Evolutionary conservation across 1,140 invertebrate genomes (phyloP), one percentile per base, ranked within the genome.

Genomic region (Achroia grisella): DNA sequence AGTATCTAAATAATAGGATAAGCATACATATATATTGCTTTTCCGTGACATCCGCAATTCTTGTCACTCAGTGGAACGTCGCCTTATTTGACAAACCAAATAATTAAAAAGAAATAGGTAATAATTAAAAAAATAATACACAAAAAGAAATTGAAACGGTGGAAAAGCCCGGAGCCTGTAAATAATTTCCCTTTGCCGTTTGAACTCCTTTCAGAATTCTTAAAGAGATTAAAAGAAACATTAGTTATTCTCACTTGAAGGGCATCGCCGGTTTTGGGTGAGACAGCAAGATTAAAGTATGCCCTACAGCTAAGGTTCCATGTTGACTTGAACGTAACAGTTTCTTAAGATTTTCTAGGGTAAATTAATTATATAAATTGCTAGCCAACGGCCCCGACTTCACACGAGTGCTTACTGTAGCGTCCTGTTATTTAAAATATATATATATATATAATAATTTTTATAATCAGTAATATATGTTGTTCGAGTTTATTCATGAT

Each of bases 221-320:
- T 68, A 69, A 71, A 41, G 52, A 77, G 76, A 80, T 80, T 78
- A 80, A 66, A 70, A 69, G 60, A 74, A 67, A 71, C 68, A 81
- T 81, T 78, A 78, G 52, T 45, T 56, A 81, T 81, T 81, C 77
- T 60, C 56, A 74, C 66, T 78, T 46, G 44, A 42, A 34, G 43
- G 31, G 17, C 17, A 35, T 47, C 36, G 35, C 35, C 17, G 10
- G 41, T 48, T 61, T 69, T 65, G 60, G 37, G 56, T 54, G 69
- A 66, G 73, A 77, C 73, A 71, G 54, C 58, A 39, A 65, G 73
- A 81, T 81, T 78, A 81, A 81, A 78, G 74, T 43, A 23, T 42
- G 52, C 47, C 77, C 65, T 15, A 34, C 17, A 68, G 76, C 68
- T 27, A 23, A 8, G 11, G 37, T 34, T 42, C 31, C 17, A 23